These are phyloP conservation scores for Notechis scutatus DNA, from an alignment of 2,113 vertebrate species.

Conservation along the genomic window DNA sequence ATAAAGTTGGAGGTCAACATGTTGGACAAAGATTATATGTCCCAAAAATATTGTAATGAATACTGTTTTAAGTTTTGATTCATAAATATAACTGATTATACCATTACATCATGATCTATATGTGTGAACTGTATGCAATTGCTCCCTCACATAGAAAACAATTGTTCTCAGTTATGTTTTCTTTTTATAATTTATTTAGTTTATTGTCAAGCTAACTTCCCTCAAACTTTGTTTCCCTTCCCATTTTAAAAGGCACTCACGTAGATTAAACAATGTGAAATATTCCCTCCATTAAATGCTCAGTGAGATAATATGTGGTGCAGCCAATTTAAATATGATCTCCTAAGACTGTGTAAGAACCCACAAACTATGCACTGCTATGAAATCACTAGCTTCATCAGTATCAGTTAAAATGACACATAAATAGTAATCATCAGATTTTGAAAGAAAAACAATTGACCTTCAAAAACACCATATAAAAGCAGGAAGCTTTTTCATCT, in stretches of 20 bases:
- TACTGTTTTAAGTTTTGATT: not conserved
- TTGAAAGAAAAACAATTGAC: not conserved
- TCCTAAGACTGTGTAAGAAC: not conserved
- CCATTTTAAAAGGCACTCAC: not conserved
- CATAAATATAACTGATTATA: not conserved
- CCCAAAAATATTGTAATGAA: not conserved
- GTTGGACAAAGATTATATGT: not conserved
- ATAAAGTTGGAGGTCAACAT: not conserved
- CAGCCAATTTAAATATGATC: not conserved
- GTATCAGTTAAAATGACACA: constrained; percentile 11
- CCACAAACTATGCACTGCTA: not conserved
- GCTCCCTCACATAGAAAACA: not conserved
- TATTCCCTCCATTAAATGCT: not conserved
- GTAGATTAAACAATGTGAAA: not conserved
- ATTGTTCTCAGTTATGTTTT: not conserved
- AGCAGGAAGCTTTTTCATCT: constrained; percentile 10
- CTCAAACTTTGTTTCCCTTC: not conserved
- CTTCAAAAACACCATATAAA: constrained; percentile 19
- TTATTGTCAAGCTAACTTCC: not conserved
- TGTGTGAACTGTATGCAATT: not conserved
- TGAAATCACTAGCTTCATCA: not conserved
- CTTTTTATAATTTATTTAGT: not conserved
- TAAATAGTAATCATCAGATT: not conserved
- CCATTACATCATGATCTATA: not conserved
- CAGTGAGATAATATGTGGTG: not conserved